These are phyloP conservation scores for Clavelina lepadiformis DNA, from an alignment of 23 tunicate genomes.

Conservation along the genomic window DNA sequence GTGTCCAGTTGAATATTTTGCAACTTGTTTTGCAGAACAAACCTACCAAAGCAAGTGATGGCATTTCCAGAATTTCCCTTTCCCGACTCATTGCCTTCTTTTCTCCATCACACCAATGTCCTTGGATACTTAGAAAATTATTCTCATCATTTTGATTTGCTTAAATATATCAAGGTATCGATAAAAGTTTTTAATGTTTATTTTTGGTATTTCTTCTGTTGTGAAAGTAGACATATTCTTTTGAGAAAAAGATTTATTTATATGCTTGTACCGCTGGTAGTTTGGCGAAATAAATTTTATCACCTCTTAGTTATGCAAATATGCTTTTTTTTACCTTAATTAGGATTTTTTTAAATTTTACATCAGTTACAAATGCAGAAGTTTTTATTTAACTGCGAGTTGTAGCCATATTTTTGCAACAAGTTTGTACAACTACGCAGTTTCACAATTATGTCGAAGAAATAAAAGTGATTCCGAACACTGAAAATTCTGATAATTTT, in stretches of 20 bases:
- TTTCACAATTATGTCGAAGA: constrained; percentile 48
- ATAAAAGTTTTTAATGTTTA: not conserved
- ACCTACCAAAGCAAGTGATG: constrained; percentile 76
- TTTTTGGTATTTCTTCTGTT: not conserved
- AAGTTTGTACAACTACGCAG: constrained; percentile 21
- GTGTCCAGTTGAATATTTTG: too few relatives aligned
- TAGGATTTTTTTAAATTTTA: too few relatives aligned
- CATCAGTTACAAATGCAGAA: too few relatives aligned
- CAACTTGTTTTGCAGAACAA: constrained; percentile 53
- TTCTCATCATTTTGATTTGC: constrained; percentile 22
- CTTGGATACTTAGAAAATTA: constrained; percentile 30
- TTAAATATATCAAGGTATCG: constrained; percentile 33
- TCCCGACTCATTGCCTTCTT: constrained; percentile 27
- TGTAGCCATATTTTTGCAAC: not conserved
- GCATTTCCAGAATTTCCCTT: constrained; percentile 75
- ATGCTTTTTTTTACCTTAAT: too few relatives aligned
- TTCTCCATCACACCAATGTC: constrained; percentile 32
- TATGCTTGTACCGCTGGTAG: too few relatives aligned
- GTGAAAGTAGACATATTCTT: not conserved
- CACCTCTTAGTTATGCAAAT: too few relatives aligned
- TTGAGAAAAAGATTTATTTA: too few relatives aligned
- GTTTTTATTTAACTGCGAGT: too few relatives aligned
- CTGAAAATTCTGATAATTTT: constrained; percentile 1
- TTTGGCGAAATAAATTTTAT: not conserved
- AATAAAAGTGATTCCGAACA: constrained; percentile 14